Conservation (phyloP, 2,888 invertebrate species). For the Steinernema scapterisci region DNA sequence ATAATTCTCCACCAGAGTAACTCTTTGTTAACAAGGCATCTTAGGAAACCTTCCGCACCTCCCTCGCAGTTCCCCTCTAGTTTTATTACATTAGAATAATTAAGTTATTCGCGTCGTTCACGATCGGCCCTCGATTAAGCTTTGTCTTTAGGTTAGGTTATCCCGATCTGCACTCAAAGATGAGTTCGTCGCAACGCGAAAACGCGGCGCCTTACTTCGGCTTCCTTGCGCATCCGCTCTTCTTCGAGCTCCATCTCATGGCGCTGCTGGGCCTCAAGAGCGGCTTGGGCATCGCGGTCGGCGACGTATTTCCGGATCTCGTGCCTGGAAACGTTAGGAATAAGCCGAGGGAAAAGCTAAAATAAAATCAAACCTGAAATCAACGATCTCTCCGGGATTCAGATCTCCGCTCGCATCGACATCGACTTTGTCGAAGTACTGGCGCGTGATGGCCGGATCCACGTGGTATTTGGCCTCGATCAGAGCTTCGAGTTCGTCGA, state of each 20-base stretch:
- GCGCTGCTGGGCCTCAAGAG: conserved; percentile 47
- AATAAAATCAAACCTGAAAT: conserved; percentile 53
- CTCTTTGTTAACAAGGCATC: background rate
- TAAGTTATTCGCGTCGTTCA: conserved; percentile 3
- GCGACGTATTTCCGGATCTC: conserved; percentile 56
- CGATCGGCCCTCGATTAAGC: background rate
- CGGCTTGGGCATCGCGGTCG: conserved; percentile 45
- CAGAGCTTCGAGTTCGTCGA: conserved; percentile 58
- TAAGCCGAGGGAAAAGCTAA: background rate
- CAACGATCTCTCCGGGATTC: conserved; percentile 64
- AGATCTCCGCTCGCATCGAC: conserved; percentile 58
- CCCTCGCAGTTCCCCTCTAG: background rate
- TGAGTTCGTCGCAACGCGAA: background rate
- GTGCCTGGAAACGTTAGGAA: conserved; percentile 47
- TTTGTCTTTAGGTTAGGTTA: background rate
- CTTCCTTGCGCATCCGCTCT: conserved; percentile 43
- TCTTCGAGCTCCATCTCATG: conserved; percentile 49
- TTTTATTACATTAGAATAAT: conserved; percentile 22
- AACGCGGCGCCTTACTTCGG: conserved; percentile 35
- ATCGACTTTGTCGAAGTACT: conserved; percentile 61
- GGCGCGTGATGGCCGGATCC: conserved; percentile 50
- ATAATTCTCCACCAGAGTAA: no score
- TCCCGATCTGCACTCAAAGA: conserved; percentile 6
- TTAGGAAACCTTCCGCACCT: no score
- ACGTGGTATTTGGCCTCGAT: conserved; percentile 63